Percentiles rank a stretch among this genome's conserved stretches.
Conservation (phyloP, 2,797 vertebrate species). For the Spea hammondii region DNA sequence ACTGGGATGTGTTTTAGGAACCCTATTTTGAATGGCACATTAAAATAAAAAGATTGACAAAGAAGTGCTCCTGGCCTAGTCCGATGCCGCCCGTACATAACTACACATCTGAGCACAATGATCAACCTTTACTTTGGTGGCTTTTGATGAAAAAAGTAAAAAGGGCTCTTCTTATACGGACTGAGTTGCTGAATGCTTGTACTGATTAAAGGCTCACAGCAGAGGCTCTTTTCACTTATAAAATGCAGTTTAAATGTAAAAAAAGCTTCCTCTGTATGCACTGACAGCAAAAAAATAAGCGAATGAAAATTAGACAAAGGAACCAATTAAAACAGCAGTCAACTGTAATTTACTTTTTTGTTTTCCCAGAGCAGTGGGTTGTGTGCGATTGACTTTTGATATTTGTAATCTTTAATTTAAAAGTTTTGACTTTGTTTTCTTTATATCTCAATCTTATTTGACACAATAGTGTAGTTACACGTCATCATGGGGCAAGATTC, state of each 20-base stretch:
- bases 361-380: conserved; percentile 28
- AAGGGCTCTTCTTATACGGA: conserved; percentile 17
- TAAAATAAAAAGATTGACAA: not conserved
- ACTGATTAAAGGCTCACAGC: conserved; percentile 24
- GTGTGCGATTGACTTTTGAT: conserved; percentile 15
- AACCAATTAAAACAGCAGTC: conserved; percentile 40
- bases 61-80: not conserved
- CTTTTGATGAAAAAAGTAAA: conserved; percentile 27
- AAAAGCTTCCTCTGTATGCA: conserved; percentile 17
- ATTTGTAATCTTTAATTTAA: conserved; percentile 22
- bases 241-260: conserved; percentile 15
- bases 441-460: not conserved
- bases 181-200: not conserved
- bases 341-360: not conserved
- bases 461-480: not conserved
- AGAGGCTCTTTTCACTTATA: conserved; percentile 3
- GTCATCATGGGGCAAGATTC: not conserved
- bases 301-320: conserved; percentile 20
- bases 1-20: not conserved
- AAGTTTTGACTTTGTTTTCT: conserved; percentile 1
- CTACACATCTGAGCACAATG: not conserved
- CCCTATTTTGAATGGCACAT: not conserved
- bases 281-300: conserved; percentile 25
- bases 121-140: conserved; percentile 5
- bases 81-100: not conserved